These are phyloP conservation scores for Athalia cordata DNA, from an alignment of 2,888 invertebrate genomes.

Conservation along the genomic window DNA sequence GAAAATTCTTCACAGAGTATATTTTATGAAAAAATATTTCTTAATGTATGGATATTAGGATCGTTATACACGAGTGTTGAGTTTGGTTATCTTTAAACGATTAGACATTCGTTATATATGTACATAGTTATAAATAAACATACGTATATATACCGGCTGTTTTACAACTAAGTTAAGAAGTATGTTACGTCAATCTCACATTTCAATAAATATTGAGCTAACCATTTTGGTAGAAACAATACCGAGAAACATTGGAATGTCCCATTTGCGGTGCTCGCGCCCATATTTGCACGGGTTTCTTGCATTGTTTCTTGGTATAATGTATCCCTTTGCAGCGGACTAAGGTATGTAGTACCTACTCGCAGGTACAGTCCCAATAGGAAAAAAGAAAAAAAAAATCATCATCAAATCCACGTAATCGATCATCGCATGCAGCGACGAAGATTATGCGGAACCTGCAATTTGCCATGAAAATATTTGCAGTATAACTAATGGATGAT, in stretches of 20 bases:
- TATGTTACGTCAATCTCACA: constrained; percentile 35
- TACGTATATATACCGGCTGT: background rate
- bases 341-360: constrained; percentile 51
- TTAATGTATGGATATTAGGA: too few species aligned
- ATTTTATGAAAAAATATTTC: too few species aligned
- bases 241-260: constrained; percentile 71
- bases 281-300: constrained; percentile 70
- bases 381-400: too few species aligned
- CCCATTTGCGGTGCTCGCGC: constrained; percentile 71
- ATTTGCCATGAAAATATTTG: too few species aligned
- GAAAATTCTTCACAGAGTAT: too few species aligned
- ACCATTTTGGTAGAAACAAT: constrained; percentile 65
- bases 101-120: background rate
- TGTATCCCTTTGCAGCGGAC: constrained; percentile 59
- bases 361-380: constrained; percentile 63
- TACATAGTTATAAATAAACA: background rate
- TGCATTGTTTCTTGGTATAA: constrained; percentile 70
- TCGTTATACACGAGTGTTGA: too few species aligned
- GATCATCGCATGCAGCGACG: too few species aligned
- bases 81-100: constrained; percentile 17
- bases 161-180: constrained; percentile 1
- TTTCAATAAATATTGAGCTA: constrained; percentile 45
- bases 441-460: too few species aligned
- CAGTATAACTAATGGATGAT: too few species aligned
- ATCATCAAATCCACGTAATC: too few species aligned